Percentiles rank a stretch among this genome's conserved stretches.
Conservation (phyloP, 2,888 invertebrate species). For the Camptogramma bilineatum region DNA sequence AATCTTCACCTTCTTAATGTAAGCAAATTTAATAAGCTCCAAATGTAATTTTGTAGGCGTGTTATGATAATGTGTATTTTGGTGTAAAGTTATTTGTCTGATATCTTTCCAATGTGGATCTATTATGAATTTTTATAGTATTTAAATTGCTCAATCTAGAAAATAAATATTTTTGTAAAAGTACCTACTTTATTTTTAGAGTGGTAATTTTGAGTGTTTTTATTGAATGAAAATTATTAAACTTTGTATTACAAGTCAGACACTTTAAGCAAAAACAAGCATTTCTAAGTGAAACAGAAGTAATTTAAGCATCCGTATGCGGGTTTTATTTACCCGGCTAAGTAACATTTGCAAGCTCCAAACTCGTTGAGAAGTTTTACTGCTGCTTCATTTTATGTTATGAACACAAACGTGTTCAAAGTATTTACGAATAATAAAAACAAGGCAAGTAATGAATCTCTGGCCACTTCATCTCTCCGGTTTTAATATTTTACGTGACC, state of each 20-base stretch:
- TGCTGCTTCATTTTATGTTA: conserved; percentile 78
- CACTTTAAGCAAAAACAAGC: conserved; percentile 15
- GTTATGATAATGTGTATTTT: conserved; percentile 27
- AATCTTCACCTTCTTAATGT: conserved; percentile 27
- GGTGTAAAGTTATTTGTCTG: conserved; percentile 17
- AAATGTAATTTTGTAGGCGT: conserved; percentile 34
- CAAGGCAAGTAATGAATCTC: conserved; percentile 83
- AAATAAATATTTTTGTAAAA: no score
- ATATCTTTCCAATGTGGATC: background rate
- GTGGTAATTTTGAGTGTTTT: no score
- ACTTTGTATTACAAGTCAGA: background rate
- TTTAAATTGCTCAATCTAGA: no score
- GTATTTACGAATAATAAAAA: conserved; percentile 85
- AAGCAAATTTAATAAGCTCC: conserved; percentile 38
- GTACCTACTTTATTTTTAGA: no score
- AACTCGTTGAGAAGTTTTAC: conserved; percentile 71
- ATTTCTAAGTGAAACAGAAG: conserved; percentile 41
- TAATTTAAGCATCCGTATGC: conserved; percentile 53
- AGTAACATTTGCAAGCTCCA: conserved; percentile 71
- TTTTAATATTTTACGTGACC: conserved; percentile 86
- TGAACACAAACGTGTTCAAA: conserved; percentile 61
- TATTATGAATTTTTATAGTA: background rate
- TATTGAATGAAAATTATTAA: background rate
- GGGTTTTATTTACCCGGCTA: conserved; percentile 60
- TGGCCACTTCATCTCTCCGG: conserved; percentile 83